Percentiles rank a stretch among this genome's conserved stretches.
Evolutionary conservation across 2,888 invertebrate genomes (phyloP).

Genomic region (Nephrotoma flavescens): DNA sequence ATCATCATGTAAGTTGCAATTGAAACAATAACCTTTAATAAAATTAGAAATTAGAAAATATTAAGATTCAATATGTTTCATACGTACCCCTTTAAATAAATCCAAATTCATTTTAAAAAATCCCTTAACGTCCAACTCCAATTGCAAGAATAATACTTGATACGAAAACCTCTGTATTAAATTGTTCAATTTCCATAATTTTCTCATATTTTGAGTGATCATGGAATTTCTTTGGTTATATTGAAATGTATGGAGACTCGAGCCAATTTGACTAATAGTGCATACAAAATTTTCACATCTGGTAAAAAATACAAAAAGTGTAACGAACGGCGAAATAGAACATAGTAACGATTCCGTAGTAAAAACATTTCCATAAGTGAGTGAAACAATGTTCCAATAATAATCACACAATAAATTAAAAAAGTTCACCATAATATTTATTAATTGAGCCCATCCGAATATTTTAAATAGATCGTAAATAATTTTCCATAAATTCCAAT

Average conservation of each 20-base stretch:
- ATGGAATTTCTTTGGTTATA: neutral
- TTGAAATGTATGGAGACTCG: neutral
- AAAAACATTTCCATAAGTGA: neutral
- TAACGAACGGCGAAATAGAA: neutral
- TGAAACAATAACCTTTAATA: conserved; percentile 11
- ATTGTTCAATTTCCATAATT: neutral
- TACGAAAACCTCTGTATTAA: conserved; percentile 13
- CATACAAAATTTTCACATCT: conserved; percentile 3
- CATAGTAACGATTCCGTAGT: neutral
- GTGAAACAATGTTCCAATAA: neutral
- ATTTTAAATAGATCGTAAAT: neutral
- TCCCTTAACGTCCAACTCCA: conserved; percentile 12
- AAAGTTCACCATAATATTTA: conserved; percentile 1
- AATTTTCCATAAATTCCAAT: neutral
- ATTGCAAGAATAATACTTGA: conserved; percentile 12
- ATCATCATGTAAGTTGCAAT: conserved; percentile 16
- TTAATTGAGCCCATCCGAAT: conserved; percentile 3
- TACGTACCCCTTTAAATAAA: conserved; percentile 11
- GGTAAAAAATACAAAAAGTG: neutral
- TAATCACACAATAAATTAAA: neutral
- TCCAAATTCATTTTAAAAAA: conserved; percentile 14
- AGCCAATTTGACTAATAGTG: neutral
- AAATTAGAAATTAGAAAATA: neutral
- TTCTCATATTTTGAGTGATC: neutral
- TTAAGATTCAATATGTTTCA: too few relatives aligned